Evolutionary conservation across 2,113 vertebrate species (phyloP), one percentile per base, ranked within the genome.

Genomic region (Actinemys pallida): DNA sequence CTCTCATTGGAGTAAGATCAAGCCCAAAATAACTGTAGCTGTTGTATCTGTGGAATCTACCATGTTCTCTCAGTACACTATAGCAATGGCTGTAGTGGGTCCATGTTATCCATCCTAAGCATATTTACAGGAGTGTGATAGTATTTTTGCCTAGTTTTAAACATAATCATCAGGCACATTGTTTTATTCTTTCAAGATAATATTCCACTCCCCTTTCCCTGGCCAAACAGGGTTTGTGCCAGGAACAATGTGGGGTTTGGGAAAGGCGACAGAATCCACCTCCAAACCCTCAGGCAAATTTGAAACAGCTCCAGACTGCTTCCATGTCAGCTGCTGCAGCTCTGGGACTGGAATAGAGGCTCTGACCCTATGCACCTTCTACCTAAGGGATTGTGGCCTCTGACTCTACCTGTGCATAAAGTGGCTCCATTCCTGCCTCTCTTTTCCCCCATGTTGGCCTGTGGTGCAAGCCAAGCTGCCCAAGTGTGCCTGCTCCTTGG

Each of bases 1-100:
- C 81, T 81, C 1, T 13, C 20, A 42, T 2, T 10, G 16, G 56
- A 50, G 80, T 49, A 12, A 12, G 42, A 65, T 52, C 54, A 84
- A 57, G 42, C 42, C 25, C 75, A 45, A 25, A 78, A 47, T 78
- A 27, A 27, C 10, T 29, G 42, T 27, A 78, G 42, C 24, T 47
- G 25, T 45, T 76, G 75, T 25, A 76, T 76, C 75, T 76, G 12
- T 76, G 75, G 20, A 76, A 76, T 27, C 24, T 76, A 45, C n/a
- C 42, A 27, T 76, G 25, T 27, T 83, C 29, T 84, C 35, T 5
- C 9, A 20, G 62, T 90, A 83, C 49, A 59, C 24, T 5, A 11
- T 24, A 59, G 39, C 17, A 0, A 0, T 19, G 92, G 86, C 35
- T 57, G 11, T 2, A 13, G 80, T 0, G 17, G 22, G 29, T 31